These are phyloP conservation scores for Napeogenes inachia DNA, from an alignment of 2,888 invertebrate species.

Conservation along the genomic window DNA sequence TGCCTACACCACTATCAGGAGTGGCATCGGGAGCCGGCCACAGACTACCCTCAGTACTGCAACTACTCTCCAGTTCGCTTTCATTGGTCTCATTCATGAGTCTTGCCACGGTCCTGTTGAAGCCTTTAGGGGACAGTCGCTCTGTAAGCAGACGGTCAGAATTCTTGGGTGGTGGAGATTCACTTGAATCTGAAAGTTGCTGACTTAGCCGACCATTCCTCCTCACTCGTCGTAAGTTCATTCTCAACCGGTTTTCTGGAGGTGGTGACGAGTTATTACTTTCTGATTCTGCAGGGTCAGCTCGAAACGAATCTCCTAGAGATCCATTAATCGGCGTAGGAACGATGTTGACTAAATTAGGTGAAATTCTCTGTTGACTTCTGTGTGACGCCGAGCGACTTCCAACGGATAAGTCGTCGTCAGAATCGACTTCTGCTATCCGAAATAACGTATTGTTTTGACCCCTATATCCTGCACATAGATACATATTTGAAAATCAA, in stretches of 20 bases:
- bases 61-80: conserved; percentile 71
- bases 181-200: conserved; percentile 63
- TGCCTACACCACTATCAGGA: conserved; percentile 66
- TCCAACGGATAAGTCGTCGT: conserved; percentile 76
- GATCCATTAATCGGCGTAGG: conserved; percentile 79
- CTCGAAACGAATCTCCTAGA: conserved; percentile 55
- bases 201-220: conserved; percentile 53
- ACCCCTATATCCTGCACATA: conserved; percentile 61
- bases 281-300: conserved; percentile 48
- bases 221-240: conserved; percentile 45
- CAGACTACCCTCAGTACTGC: conserved; percentile 60
- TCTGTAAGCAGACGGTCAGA: conserved; percentile 44
- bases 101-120: conserved; percentile 60
- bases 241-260: conserved; percentile 43
- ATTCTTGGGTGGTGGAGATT: conserved; percentile 59
- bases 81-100: conserved; percentile 73
- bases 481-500: conserved; percentile 6
- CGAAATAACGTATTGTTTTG: conserved; percentile 66
- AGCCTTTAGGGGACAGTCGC: conserved; percentile 46
- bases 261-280: conserved; percentile 45
- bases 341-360: conserved; percentile 74
- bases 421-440: conserved; percentile 79
- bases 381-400: conserved; percentile 63
- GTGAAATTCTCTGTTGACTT: conserved; percentile 47
- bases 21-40: conserved; percentile 46